A percentile compares a stretch with the other conserved stretches of the same genome.
Evolutionary conservation across 2,113 vertebrate genomes (phyloP).

Genomic region (Diglossa brunneiventris): DNA sequence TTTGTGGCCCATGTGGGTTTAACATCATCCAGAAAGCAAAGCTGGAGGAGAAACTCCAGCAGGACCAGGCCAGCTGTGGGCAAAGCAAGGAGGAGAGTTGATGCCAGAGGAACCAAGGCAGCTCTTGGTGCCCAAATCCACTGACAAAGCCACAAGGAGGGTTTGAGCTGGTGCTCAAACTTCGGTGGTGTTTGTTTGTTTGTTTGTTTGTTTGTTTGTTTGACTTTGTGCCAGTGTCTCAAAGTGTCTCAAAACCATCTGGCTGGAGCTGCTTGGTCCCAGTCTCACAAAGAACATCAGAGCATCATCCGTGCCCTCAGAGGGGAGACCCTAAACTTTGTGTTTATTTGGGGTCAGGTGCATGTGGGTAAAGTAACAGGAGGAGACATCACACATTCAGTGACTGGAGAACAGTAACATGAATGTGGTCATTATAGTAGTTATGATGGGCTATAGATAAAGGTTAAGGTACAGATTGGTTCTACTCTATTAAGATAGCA

Average conservation of each 20-base stretch:
- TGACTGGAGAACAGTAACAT: too few relatives aligned
- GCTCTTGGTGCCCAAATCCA: not conserved
- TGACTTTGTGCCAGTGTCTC: not conserved
- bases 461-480: too few relatives aligned
- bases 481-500: too few relatives aligned
- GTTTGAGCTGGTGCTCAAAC: not conserved
- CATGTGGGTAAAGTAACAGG: not conserved
- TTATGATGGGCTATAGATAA: too few relatives aligned
- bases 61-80: fast-evolving
- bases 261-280: not conserved
- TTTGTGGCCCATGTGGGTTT: not conserved
- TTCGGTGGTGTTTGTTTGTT: too few relatives aligned
- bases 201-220: too few relatives aligned
- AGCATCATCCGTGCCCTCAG: not conserved
- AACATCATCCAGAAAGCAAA: not conserved
- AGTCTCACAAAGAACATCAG: not conserved
- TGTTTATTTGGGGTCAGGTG: fast-evolving
- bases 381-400: fast-evolving
- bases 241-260: not conserved
- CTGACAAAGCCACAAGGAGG: fast-evolving
- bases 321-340: not conserved
- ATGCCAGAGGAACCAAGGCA: not conserved
- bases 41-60: not conserved
- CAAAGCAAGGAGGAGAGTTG: fast-evolving
- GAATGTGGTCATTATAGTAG: too few relatives aligned